These are phyloP conservation scores for Cephus cinctus DNA, from an alignment of 1,140 invertebrate genomes.

Conservation along the genomic window DNA sequence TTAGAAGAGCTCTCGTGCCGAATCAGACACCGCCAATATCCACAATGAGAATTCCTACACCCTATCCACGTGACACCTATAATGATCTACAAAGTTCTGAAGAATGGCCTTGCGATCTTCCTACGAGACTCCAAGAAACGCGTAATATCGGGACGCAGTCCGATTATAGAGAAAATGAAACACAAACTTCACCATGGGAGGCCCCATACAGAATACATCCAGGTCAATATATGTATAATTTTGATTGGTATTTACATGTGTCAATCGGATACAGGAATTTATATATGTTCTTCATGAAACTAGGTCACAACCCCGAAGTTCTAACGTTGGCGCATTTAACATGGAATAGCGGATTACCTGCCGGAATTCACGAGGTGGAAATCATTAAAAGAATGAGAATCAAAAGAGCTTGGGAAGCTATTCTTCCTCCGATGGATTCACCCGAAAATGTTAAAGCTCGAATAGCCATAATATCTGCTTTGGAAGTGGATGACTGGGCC, in stretches of 20 bases:
- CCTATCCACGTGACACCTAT: slow-evolving; percentile 21
- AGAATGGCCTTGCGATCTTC: slow-evolving; percentile 3
- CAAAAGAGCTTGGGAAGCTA: slow-evolving; percentile 60
- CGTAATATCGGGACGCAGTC: slow-evolving; percentile 65
- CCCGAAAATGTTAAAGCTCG: slow-evolving; percentile 56
- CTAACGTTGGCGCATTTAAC: slow-evolving; percentile 54
- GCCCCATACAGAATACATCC: slow-evolving; percentile 52
- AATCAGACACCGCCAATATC: slow-evolving; percentile 35
- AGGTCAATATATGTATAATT: no score
- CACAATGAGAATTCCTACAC: slow-evolving; percentile 23
- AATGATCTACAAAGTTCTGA: slow-evolving; percentile 13
- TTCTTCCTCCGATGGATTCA: slow-evolving; percentile 57
- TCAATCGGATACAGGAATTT: background rate
- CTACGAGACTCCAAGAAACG: slow-evolving; percentile 24
- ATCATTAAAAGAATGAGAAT: slow-evolving; percentile 63
- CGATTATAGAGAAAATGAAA: slow-evolving; percentile 71
- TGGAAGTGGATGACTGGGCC: slow-evolving; percentile 67
- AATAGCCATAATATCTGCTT: slow-evolving; percentile 59
- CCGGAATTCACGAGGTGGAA: slow-evolving; percentile 63
- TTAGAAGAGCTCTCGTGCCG: slow-evolving; percentile 33
- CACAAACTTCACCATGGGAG: slow-evolving; percentile 77
- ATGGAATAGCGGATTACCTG: slow-evolving; percentile 62
- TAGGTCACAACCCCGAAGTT: slow-evolving; percentile 38
- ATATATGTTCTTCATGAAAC: slow-evolving; percentile 22
- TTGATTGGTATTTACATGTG: no score